Conservation (phyloP, 2,797 vertebrate genomes). For the Brachyalestes nurse region DNA sequence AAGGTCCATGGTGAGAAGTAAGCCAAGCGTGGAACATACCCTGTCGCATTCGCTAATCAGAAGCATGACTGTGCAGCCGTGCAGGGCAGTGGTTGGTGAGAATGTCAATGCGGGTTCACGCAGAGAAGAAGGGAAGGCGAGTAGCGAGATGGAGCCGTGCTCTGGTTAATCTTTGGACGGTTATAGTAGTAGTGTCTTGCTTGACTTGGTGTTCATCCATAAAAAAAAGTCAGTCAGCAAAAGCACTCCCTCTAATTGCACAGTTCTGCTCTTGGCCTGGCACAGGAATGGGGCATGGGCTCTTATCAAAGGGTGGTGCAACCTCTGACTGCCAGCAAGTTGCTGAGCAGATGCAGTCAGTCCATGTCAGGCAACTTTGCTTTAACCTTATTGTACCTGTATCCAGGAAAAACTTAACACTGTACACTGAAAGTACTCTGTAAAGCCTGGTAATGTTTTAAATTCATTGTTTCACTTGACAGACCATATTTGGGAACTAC, state of each 20-base stretch:
- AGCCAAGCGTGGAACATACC: slow-evolving; percentile 48
- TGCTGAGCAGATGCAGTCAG: not conserved
- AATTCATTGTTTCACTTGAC: no score
- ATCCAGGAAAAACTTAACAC: not conserved
- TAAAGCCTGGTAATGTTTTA: no score
- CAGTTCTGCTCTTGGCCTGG: slow-evolving; percentile 29
- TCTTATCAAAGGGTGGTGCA: slow-evolving; percentile 18
- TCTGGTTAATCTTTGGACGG: slow-evolving; percentile 57
- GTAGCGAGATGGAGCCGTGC: slow-evolving; percentile 26
- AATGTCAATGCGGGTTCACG: slow-evolving; percentile 32
- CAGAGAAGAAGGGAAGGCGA: slow-evolving; percentile 36
- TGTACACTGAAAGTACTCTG: no score
- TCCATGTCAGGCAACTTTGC: not conserved
- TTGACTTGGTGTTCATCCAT: slow-evolving; percentile 48
- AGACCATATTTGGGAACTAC: no score
- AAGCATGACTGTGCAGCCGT: slow-evolving; percentile 9
- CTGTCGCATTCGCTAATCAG: slow-evolving; percentile 43
- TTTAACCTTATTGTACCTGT: not conserved
- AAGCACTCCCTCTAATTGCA: slow-evolving; percentile 65
- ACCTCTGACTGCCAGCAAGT: not conserved
- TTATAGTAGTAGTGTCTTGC: slow-evolving; percentile 54
- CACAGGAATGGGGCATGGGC: slow-evolving; percentile 20
- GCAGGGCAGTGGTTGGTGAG: slow-evolving; percentile 4
- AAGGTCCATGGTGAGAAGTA: slow-evolving; percentile 32
- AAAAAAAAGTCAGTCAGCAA: slow-evolving; percentile 62